These are phyloP conservation scores for Drosophila atripex DNA, from an alignment of 2,888 invertebrate genomes.

Conservation along the genomic window DNA sequence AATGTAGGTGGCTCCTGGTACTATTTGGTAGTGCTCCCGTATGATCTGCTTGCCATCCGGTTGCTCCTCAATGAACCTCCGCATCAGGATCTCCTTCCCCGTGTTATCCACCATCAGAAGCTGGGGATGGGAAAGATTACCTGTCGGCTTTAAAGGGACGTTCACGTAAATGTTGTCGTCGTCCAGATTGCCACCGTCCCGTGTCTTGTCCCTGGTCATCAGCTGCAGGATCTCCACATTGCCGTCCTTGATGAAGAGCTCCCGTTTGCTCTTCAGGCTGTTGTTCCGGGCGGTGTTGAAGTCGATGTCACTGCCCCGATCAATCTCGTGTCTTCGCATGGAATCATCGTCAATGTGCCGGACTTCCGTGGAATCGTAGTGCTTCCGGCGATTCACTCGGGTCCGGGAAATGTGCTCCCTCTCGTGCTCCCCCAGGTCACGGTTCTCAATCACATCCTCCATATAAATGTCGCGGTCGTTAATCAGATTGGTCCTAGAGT, in stretches of 20 bases:
- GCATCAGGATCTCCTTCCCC: slow-evolving; percentile 93
- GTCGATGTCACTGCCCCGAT: slow-evolving; percentile 89
- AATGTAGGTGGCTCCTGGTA: slow-evolving; percentile 82
- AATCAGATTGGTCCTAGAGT: slow-evolving; percentile 84
- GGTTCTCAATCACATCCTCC: slow-evolving; percentile 81
- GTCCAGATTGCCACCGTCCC: slow-evolving; percentile 81
- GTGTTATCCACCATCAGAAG: slow-evolving; percentile 89
- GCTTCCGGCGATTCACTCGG: slow-evolving; percentile 79
- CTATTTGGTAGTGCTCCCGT: slow-evolving; percentile 84
- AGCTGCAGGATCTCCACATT: slow-evolving; percentile 92
- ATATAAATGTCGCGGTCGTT: slow-evolving; percentile 83
- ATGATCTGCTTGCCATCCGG: slow-evolving; percentile 87
- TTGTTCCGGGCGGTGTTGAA: slow-evolving; percentile 81
- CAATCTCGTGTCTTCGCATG: slow-evolving; percentile 90
- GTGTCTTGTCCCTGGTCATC: slow-evolving; percentile 89
- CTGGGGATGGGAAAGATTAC: slow-evolving; percentile 86
- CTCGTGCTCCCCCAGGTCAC: slow-evolving; percentile 60
- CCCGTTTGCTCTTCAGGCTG: slow-evolving; percentile 85
- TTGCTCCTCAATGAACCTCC: slow-evolving; percentile 93
- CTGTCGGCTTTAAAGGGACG: slow-evolving; percentile 85
- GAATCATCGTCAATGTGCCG: slow-evolving; percentile 89
- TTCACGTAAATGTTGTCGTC: slow-evolving; percentile 87
- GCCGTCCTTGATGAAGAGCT: slow-evolving; percentile 92
- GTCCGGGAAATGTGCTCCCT: slow-evolving; percentile 68
- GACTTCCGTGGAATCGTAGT: slow-evolving; percentile 61